Base-by-base conservation (phyloP, 2,888 invertebrate genomes). In the Aplocera efformata region DNA sequence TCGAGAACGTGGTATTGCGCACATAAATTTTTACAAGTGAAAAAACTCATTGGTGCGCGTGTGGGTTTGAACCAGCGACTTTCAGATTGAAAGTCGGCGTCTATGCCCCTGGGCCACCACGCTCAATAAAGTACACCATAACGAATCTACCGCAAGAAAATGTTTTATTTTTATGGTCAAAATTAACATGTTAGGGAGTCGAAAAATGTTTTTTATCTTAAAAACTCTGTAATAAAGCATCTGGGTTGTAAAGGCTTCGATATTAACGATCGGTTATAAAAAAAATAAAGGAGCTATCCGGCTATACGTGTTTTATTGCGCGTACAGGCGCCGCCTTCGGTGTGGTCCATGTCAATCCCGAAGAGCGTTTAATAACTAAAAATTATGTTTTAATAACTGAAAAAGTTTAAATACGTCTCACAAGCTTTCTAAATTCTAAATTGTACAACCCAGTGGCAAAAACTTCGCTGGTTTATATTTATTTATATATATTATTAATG, bases 191-290 rank as follows among this genome's bases (percentile, higher is more conserved):
- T 81, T 75, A 78, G 74, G 67, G 67, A 66, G 67, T 78, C 71
- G 63, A 68, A 72, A 63, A 58, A 51, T 60, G 54, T 63, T 64
- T 74, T 74, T 72, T 69, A 60, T 56, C 51, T 61, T 57, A 47
- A 67, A 70, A 72, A 68, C 58, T 61, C 53, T 53, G 77, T 70
- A 72, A 78, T 82, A 83, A 82, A 82, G 71, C 78, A 80, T 79
- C 58, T 55, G 63, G 63, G 73, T 60, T 78, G 72, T 83, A 82
- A 83, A 82, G 62, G 58, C 68, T 72, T 80, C 79, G 74, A 82
- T 82, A 81, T 79, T 83, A 82, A 83, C 79, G 82, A 81, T 78
- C 69, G 74, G 72, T 65, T 67, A 68, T 81, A 82, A 83, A 82
- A 69, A 77, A 79, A 80, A 78, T 79, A 79, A 77, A 79, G 78